These are phyloP conservation scores for Cantharis rufa DNA, from an alignment of 2,888 invertebrate species.

Conservation along the genomic window DNA sequence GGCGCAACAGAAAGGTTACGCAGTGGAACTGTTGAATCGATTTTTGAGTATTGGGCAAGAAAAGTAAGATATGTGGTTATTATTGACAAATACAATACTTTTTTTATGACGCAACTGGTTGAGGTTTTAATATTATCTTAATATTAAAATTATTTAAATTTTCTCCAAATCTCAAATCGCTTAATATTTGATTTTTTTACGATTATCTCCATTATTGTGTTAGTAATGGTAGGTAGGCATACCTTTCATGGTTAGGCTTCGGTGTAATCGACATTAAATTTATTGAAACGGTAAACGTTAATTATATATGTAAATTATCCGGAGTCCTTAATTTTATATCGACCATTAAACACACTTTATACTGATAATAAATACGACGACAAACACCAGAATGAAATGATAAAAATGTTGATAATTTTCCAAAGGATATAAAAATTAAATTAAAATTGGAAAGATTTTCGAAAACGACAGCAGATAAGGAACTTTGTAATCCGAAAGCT, in stretches of 20 bases:
- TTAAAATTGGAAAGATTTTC: neutral
- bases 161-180: neutral
- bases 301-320: constrained; percentile 17
- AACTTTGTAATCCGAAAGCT: neutral
- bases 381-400: neutral
- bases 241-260: neutral
- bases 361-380: neutral
- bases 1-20: no score
- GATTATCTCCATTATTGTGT: neutral
- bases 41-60: neutral
- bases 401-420: neutral
- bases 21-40: neutral
- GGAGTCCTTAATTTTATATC: neutral
- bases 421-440: neutral
- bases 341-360: constrained; percentile 1
- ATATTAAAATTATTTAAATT: neutral
- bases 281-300: constrained; percentile 10
- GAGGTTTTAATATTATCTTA: neutral
- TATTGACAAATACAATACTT: neutral
- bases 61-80: neutral
- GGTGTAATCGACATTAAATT: constrained; percentile 13
- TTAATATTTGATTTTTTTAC: neutral
- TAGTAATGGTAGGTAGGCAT: neutral
- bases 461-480: neutral
- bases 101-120: neutral